Evolutionary conservation across 2,113 vertebrate species (phyloP), one percentile per base, ranked within the genome.

Genomic region (Pomatorhinus ruficollis): DNA sequence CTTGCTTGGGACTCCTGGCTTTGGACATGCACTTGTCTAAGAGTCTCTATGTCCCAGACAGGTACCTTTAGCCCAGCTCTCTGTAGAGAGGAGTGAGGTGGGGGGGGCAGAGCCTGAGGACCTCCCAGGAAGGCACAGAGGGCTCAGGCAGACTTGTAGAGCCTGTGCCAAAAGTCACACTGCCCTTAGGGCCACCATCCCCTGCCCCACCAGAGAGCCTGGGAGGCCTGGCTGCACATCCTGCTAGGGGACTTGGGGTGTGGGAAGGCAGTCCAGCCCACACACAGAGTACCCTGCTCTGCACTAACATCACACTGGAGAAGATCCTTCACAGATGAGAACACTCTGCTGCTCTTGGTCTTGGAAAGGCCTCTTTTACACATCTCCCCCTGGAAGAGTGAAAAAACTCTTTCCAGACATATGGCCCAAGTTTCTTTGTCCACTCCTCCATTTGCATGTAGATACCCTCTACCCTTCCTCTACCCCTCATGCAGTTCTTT

Each of bases 131-230:
- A 60, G 66, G 35, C 44, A 78, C 22, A 28, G 20, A 79, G 65
- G 27, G 35, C 22, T 18, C 53, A n/a, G 57, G 24, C 31, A 86
- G n/a, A 33, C 21, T 64, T 39, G 53, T 27, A 72, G n/a, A 71
- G 20, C 40, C 40, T 68, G 8, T 56, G 66, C 25, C 37, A 60
- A 44, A 85, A 63, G 61, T 42, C 27, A 44, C 8, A 2, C 5
- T 61, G 20, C 33, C 28, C 52, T 82, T 52, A 56, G 0, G 0
- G 39, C 16, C 18, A 7, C 24, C 57, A 15, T 28, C 2, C 8
- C 24, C 70, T 53, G 25, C 10, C 33, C 44, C 44, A 13, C 8
- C 60, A 31, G 30, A 44, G 28, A 84, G 4, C 15, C 14, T 44
- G 35, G 19, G 24, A 85, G 20, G 30, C 18, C 39, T 2, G 0